Percentiles rank a stretch among this genome's conserved stretches.
These are phyloP conservation scores for Solenopsis fugax DNA, from an alignment of 1,140 invertebrate species.

Conservation along the genomic window DNA sequence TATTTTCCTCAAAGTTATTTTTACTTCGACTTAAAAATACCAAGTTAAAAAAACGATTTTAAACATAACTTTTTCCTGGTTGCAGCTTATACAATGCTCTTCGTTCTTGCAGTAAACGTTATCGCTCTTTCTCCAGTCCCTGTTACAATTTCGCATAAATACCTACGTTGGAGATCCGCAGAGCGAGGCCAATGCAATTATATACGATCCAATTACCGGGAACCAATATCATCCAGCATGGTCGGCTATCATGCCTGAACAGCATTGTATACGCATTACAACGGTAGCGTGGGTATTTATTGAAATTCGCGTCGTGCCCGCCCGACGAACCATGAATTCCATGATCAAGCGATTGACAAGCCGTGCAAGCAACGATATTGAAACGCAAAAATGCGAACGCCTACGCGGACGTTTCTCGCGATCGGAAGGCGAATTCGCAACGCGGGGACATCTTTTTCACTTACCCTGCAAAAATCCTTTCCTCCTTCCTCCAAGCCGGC, in stretches of 20 bases:
- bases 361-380: constrained; percentile 35
- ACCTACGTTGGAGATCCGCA: constrained; percentile 18
- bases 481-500: constrained; percentile 94
- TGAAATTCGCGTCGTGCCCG: constrained; percentile 67
- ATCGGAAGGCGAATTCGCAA: neutral
- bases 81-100: neutral
- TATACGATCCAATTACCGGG: constrained; percentile 31
- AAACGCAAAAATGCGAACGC: constrained; percentile 34
- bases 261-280: constrained; percentile 51
- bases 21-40: too few species aligned
- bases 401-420: neutral
- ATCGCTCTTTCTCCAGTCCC: constrained; percentile 20
- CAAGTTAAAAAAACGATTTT: too few species aligned
- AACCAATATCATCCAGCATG: constrained; percentile 35
- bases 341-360: constrained; percentile 62
- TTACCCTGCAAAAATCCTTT: constrained; percentile 95
- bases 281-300: constrained; percentile 68
- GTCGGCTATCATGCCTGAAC: constrained; percentile 52
- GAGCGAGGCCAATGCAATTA: constrained; percentile 54
- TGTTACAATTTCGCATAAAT: constrained; percentile 58
- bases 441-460: constrained; percentile 66
- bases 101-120: constrained; percentile 20
- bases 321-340: constrained; percentile 68
- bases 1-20: too few species aligned
- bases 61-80: too few species aligned